Base-by-base conservation (phyloP, 2,888 invertebrate genomes). In the Eurytoma adleriae region DNA sequence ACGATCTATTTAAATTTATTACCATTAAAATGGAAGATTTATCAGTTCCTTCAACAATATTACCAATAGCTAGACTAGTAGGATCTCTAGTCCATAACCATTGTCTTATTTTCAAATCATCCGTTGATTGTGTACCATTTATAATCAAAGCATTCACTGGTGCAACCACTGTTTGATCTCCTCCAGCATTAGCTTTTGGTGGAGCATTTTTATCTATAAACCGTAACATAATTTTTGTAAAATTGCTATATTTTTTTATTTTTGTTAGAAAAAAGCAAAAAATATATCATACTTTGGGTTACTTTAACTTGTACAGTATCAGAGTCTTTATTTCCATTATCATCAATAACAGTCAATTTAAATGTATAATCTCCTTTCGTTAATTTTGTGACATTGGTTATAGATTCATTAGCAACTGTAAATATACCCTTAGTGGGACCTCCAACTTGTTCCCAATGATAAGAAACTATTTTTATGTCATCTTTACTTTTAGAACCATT, bases 151-250 rank as follows among this genome's bases (percentile, higher is more conserved):
- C 94, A 57, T 94, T 94, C 3, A 94, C 91, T 0, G 98, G 98
- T 70, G 97, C 91, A 64, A 94, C 93, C 0, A 97, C 92, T 18
- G 95, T 94, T 88, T 95, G 94, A 91, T 98, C 96, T 0, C 96
- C 96, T 7, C 98, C 98, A 0, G 96, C 98, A 88, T 96, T 95
- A 0, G 98, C 97, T 86, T 95, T 95, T 0, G 98, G 98, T 5
- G 96, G 94, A 80, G 96, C 95, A 92, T 98, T 98, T 90, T 95
- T 95, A 91, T 96, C 98, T 97, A 90, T 66, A 88, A 88, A 84
- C 75, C 20, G 61, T n/a, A 16, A 1, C 0, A 82, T 50, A 57
- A 57, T 14, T 27, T 62, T 18, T 27, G 12, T 30, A 24, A 61
- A 24, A 13, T 14, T 14, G 24, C 1, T 24, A 7, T 3, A 12